Percentiles rank a stretch among this genome's conserved stretches.
Evolutionary conservation across 1,140 invertebrate genomes (phyloP).

Genomic region (Polypedilum vanderplanki): DNA sequence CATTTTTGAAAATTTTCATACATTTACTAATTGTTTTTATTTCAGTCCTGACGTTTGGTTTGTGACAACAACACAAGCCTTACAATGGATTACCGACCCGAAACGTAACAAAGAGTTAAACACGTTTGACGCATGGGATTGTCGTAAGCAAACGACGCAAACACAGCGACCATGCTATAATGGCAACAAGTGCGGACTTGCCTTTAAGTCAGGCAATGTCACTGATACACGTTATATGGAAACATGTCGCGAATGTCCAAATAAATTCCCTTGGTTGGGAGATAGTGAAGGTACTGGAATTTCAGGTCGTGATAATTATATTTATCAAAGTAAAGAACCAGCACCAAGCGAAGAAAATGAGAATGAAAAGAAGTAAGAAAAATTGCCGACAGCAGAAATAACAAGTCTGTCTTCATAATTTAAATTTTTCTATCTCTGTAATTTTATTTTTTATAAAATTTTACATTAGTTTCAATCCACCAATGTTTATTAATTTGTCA

Average conservation of each 20-base stretch:
- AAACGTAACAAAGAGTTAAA: conserved; percentile 58
- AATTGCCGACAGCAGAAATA: not conserved
- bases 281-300: conserved; percentile 77
- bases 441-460: not conserved
- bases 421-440: not conserved
- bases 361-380: not conserved
- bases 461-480: not conserved
- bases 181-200: conserved; percentile 74
- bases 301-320: conserved; percentile 69
- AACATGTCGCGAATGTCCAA: conserved; percentile 79
- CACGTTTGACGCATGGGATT: conserved; percentile 70
- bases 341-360: not conserved
- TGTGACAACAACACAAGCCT: conserved; percentile 80
- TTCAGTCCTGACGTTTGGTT: conserved; percentile 80
- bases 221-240: conserved; percentile 79
- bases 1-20: conserved; percentile 30
- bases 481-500: conserved; percentile 1
- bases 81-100: conserved; percentile 87
- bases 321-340: conserved; percentile 36
- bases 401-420: not conserved
- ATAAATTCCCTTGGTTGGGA: conserved; percentile 73
- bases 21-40: too few relatives aligned
- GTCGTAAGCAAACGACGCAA: conserved; percentile 62
- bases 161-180: conserved; percentile 66
- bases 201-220: conserved; percentile 70